Conservation (phyloP, 2,888 invertebrate species). For the Stenodema calcarata region DNA sequence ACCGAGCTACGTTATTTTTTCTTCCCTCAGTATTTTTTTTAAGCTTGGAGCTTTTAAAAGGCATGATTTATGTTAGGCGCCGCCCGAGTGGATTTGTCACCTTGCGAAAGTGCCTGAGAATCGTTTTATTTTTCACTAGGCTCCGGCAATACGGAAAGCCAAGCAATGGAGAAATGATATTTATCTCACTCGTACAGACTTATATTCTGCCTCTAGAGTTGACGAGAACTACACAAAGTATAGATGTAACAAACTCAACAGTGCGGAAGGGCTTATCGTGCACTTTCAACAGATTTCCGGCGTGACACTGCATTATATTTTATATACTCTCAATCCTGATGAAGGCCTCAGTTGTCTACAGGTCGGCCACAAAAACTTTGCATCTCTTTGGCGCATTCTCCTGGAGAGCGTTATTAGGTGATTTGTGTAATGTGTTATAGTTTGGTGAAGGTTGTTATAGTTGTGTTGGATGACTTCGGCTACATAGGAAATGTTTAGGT, state of each 20-base stretch:
- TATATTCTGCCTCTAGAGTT: background rate
- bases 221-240: no score
- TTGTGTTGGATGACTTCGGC: no score
- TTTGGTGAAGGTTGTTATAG: no score
- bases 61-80: background rate
- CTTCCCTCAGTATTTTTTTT: background rate
- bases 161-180: background rate
- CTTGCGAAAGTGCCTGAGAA: background rate
- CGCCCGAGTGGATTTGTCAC: background rate
- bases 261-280: background rate
- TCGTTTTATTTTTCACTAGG: background rate
- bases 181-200: background rate
- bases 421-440: no score
- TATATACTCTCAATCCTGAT: no score
- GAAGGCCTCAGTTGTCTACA: no score
- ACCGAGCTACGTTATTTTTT: background rate
- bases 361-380: no score
- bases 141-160: background rate
- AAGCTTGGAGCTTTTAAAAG: background rate
- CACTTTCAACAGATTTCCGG: no score
- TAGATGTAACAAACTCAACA: background rate
- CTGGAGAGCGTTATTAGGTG: no score
- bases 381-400: no score
- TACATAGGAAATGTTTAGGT: no score
- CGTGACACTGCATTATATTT: no score